Conservation (phyloP, 2,797 vertebrate species). For the Phoeniculus purpureus region DNA sequence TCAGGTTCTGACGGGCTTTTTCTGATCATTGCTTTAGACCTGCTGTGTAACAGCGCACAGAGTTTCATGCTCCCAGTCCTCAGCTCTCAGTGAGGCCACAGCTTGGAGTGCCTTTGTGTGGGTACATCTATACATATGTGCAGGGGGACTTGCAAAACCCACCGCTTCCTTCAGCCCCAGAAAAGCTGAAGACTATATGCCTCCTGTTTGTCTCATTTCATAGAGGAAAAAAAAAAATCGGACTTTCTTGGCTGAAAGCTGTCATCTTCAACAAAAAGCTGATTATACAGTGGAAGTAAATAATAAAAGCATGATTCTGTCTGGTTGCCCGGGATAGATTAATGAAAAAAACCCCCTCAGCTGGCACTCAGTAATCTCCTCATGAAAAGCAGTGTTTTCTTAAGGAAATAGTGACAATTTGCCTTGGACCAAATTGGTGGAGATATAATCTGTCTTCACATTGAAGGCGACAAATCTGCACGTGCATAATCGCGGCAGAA, state of each 20-base stretch:
- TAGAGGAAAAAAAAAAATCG: not conserved
- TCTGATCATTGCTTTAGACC: not conserved
- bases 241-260: constrained; percentile 50
- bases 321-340: constrained; percentile 51
- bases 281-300: constrained; percentile 58
- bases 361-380: constrained; percentile 30
- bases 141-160: not conserved
- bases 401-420: constrained; percentile 47
- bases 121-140: not conserved
- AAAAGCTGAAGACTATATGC: not conserved
- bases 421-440: constrained; percentile 25
- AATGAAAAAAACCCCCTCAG: not conserved
- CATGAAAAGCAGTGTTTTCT: constrained; percentile 34
- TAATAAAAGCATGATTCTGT: constrained; percentile 47
- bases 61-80: not conserved
- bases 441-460: constrained; percentile 38
- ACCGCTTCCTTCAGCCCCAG: not conserved
- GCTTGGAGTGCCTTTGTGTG: not conserved
- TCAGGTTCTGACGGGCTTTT: not conserved
- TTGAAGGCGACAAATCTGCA: constrained; percentile 25
- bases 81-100: not conserved
- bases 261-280: constrained; percentile 61
- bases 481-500: constrained; percentile 1
- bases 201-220: not conserved
- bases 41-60: not conserved